These are phyloP conservation scores for Margarornis squamiger DNA, from an alignment of 2,797 vertebrate genomes.

Conservation along the genomic window DNA sequence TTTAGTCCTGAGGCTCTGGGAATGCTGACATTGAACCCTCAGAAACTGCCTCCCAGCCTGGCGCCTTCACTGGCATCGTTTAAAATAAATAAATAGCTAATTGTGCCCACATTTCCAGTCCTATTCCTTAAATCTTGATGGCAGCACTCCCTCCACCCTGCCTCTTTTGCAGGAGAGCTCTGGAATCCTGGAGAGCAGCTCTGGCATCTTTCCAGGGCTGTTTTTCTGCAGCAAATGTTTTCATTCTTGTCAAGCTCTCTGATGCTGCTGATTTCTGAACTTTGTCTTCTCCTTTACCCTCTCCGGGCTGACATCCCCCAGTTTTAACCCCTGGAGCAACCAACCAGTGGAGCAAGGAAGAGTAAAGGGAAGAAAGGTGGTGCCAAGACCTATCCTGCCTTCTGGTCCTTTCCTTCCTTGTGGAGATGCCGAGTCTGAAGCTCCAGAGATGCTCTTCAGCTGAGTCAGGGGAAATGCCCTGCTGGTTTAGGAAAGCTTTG, in stretches of 20 bases:
- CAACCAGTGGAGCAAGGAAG: background rate
- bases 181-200: background rate
- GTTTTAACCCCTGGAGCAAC: background rate
- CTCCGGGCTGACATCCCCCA: background rate
- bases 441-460: background rate
- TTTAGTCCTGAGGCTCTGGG: background rate
- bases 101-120: background rate
- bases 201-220: background rate
- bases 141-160: background rate
- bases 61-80: background rate
- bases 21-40: background rate
- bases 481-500: background rate
- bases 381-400: background rate
- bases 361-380: background rate
- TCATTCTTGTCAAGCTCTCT: background rate
- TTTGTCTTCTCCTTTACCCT: background rate
- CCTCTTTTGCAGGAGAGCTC: background rate
- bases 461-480: background rate
- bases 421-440: accelerated
- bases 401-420: accelerated
- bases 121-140: background rate
- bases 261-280: background rate
- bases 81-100: background rate
- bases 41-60: background rate
- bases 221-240: background rate